Evolutionary conservation across 1,140 invertebrate species (phyloP), one percentile per base, ranked within the genome.

Genomic region (Uloborus diversus): DNA sequence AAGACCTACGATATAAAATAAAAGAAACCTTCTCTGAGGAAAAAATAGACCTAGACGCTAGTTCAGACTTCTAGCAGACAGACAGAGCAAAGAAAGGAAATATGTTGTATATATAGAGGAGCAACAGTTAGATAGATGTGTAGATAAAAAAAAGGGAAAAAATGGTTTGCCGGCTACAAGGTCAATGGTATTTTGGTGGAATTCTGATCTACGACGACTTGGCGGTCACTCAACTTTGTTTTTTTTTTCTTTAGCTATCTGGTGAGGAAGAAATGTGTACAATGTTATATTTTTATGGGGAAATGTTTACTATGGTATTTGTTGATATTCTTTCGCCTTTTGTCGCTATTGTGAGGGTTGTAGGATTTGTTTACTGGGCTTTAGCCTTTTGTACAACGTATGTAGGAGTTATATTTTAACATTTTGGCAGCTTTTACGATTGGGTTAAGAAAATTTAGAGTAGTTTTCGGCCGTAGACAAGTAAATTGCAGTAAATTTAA

Each of bases 41-140:
- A 75, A 73, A 75, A 75, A 75, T 75, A 75, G 71, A 64, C 59
- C 23, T 56, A 73, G 69, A 73, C 69, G 33, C 69, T 57, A 25
- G 56, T 25, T 64, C 59, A 75, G 71, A 75, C 71, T 75, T n/a
- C 13, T 25, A 64, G 57, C 71, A 75, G 71, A 75, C 71, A 75
- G 49, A 20, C 37, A 4, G 17, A 20, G 71, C 35, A 75, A 64
- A 75, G 59, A 75, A 75, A 75, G 71, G 71, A 75, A 75, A 75
- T 75, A 75, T 75, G 71, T 75, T 75, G 71, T 75, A 75, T 75
- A 75, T 64, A 75, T 51, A 75, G 71, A 64, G 32, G 27, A 49
- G 57, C 57, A 64, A 64, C 59, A 64, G 57, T 51, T 62, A 75
- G 70, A 75, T 75, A 75, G 71, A 75, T 75, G 59, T 42, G 71